phyloP scores from a whole-genome alignment of 2,888 invertebrate species.

The Drosophila diplacantha region DNA sequence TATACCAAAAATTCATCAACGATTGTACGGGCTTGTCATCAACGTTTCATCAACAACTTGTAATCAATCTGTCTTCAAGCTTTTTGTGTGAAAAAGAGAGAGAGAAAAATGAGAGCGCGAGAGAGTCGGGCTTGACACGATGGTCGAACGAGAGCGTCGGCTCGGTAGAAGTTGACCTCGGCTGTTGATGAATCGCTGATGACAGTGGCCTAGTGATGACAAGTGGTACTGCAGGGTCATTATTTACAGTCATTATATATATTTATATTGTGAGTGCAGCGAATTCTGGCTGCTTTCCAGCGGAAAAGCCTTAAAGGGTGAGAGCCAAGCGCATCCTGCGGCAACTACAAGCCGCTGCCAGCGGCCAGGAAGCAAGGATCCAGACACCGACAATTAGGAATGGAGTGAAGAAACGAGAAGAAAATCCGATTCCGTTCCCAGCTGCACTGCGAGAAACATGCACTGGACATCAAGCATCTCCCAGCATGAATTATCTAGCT shows the following conservation, averaged over 20 bases:
- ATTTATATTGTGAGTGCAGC: constrained; percentile 53
- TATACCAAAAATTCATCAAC: too few relatives aligned
- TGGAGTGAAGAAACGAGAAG: constrained; percentile 2
- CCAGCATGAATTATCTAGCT: neutral
- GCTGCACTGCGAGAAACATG: constrained; percentile 1
- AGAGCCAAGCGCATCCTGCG: constrained; percentile 1
- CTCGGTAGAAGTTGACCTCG: too few relatives aligned
- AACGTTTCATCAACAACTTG: too few relatives aligned
- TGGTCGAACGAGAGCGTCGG: too few relatives aligned
- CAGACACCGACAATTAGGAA: constrained; percentile 1
- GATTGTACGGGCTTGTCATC: too few relatives aligned
- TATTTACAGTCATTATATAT: constrained; percentile 59
- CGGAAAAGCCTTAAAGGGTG: constrained; percentile 36
- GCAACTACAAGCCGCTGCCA: constrained; percentile 7
- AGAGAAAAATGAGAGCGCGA: too few relatives aligned
- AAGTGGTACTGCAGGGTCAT: too few relatives aligned
- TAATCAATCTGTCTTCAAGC: too few relatives aligned
- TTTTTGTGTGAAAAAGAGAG: too few relatives aligned
- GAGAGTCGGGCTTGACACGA: too few relatives aligned
- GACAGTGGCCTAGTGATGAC: too few relatives aligned
- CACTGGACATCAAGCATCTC: neutral
- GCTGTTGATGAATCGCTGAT: too few relatives aligned
- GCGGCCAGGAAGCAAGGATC: constrained; percentile 3
- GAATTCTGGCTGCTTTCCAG: neutral
- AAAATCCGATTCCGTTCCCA: constrained; percentile 22